A percentile compares a stretch with the other conserved stretches of the same genome.
phyloP scores from a whole-genome alignment of 2,113 vertebrate genomes.

The Myotis davidii region DNA sequence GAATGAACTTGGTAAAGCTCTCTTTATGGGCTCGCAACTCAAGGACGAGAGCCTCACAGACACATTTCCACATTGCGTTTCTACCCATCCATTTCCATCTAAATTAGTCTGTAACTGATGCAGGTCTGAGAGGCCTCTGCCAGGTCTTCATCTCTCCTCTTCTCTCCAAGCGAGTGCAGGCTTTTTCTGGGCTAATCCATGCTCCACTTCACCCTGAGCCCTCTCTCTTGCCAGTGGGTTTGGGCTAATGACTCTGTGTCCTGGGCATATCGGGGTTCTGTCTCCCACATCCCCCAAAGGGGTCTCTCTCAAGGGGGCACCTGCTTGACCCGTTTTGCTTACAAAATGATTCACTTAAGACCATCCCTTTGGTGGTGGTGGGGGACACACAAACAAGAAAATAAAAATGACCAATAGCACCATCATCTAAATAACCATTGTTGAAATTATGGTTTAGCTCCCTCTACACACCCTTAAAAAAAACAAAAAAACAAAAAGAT shows the following conservation, averaged over 20 bases:
- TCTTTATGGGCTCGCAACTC: neutral
- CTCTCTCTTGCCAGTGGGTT: neutral
- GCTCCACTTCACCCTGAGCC: neutral
- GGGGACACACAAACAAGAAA: neutral
- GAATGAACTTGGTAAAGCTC: slow-evolving; percentile 48
- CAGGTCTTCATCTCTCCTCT: slow-evolving; percentile 57
- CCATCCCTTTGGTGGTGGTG: neutral
- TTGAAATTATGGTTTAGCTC: neutral
- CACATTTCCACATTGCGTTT: neutral
- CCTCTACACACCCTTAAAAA: neutral
- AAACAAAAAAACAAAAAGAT: no score
- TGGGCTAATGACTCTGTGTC: neutral
- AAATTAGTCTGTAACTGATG: slow-evolving; percentile 73
- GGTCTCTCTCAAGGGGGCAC: neutral
- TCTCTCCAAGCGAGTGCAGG: neutral
- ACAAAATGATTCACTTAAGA: neutral
- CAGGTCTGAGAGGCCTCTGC: slow-evolving; percentile 50
- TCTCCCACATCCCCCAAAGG: neutral
- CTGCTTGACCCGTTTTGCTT: neutral
- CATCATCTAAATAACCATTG: neutral
- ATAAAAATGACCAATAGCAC: neutral
- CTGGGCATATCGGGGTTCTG: neutral
- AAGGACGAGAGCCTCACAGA: fast-evolving
- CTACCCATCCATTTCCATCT: slow-evolving; percentile 61
- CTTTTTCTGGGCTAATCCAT: neutral